Conservation (phyloP, 2,888 invertebrate genomes). For the Habrosyne pyritoides region DNA sequence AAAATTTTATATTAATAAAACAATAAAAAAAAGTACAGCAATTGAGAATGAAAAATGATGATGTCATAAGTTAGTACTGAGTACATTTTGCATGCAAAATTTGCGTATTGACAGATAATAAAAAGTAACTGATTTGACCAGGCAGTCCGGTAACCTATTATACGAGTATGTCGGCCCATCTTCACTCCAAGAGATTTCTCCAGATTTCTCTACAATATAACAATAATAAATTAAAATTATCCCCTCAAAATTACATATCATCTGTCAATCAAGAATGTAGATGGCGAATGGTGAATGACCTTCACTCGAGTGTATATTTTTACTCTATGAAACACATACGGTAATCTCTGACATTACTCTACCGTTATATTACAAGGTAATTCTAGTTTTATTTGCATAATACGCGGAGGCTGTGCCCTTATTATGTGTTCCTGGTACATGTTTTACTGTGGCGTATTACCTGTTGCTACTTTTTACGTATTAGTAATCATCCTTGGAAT, state of each 20-base stretch:
- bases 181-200: too few species aligned
- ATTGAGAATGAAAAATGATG: too few species aligned
- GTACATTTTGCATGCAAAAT: too few species aligned
- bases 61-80: too few species aligned
- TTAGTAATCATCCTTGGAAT: background rate
- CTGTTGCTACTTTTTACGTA: constrained; percentile 15
- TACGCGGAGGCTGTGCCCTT: constrained; percentile 11
- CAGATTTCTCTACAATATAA: too few species aligned
- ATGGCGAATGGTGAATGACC: constrained; percentile 1
- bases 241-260: background rate
- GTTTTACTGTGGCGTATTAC: constrained; percentile 7
- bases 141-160: too few species aligned
- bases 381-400: constrained; percentile 14
- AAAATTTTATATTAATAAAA: too few species aligned
- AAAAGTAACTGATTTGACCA: too few species aligned
- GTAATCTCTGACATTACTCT: constrained; percentile 21
- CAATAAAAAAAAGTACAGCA: too few species aligned
- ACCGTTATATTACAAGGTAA: constrained; percentile 35
- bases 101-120: too few species aligned
- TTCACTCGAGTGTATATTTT: background rate
- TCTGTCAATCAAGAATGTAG: background rate
- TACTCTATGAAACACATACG: background rate
- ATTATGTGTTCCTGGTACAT: constrained; percentile 22
- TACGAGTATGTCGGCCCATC: too few species aligned
- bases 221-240: too few species aligned